A percentile compares a stretch with the other conserved stretches of the same genome.
phyloP scores from a whole-genome alignment of 2,888 invertebrate genomes.

The Hyalella azteca region DNA sequence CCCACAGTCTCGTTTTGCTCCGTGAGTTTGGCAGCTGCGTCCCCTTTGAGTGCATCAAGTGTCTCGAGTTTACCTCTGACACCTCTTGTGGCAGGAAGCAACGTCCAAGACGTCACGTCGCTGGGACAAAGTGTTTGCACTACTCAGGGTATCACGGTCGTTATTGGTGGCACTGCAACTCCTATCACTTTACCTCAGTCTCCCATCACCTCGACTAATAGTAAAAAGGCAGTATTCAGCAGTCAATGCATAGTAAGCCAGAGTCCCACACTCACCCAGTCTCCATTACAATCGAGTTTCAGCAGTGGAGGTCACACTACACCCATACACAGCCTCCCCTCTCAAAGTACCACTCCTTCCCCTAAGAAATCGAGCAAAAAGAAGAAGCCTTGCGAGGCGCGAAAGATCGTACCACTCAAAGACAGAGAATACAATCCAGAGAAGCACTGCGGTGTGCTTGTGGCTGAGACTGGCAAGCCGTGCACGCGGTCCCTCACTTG shows the following conservation, averaged over 20 bases:
- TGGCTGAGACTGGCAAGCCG: conserved; percentile 56
- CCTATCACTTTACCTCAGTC: conserved; percentile 47
- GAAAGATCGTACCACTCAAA: conserved; percentile 55
- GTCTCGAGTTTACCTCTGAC: conserved; percentile 31
- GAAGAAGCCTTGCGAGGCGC: conserved; percentile 52
- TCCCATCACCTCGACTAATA: conserved; percentile 47
- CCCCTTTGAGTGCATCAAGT: conserved; percentile 40
- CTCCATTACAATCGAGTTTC: conserved; percentile 40
- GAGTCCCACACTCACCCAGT: conserved; percentile 29
- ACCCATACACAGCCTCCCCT: conserved; percentile 31
- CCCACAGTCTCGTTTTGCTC: conserved; percentile 12
- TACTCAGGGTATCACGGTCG: conserved; percentile 56
- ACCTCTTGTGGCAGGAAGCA: neutral
- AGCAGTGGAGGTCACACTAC: conserved; percentile 36
- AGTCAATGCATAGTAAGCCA: conserved; percentile 41
- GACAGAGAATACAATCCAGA: conserved; percentile 58
- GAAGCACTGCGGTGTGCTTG: conserved; percentile 57
- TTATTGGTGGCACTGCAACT: conserved; percentile 51
- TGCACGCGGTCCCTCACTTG: conserved; percentile 58
- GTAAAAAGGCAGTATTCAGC: conserved; percentile 46
- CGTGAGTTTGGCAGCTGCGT: conserved; percentile 17
- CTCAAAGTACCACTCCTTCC: conserved; percentile 40
- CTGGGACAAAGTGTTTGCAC: conserved; percentile 38
- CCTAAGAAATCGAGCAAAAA: conserved; percentile 58
- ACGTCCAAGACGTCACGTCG: conserved; percentile 4